Base-by-base conservation (phyloP, 2,797 vertebrate genomes). In the Ctenosaura bakeri region DNA sequence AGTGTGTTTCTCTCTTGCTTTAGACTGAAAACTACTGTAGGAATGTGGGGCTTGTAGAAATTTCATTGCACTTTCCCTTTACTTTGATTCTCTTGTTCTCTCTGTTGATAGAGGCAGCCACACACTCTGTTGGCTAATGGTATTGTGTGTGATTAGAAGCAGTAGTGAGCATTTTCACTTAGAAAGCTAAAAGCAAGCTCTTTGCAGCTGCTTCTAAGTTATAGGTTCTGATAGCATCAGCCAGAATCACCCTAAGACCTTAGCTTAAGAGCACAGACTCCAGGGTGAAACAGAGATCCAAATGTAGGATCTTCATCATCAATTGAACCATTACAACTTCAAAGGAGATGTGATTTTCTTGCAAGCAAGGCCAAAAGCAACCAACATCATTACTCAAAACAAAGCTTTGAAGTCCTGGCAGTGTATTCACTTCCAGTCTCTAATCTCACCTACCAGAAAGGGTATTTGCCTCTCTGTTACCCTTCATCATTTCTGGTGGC, bases 311-410 rank as follows among this genome's bases (percentile, higher is more conserved):
- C 6, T 77, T 14, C 26, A 46, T 46, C 4, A 38, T 81, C 50
- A 88, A 38, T 29, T 54, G 74, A 81, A 89, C 69, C 56, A 50
- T 76, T 62, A 76, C 54, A 64, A 8, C 66, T 89, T 89, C 35
- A 59, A 76, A 62, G 18, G 54, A 16, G 59, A 50, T 83, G 26
- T 77, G 62, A 42, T 59, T 14, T 73, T 73, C 42, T 73, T 24
- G 1, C 6, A 22, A 18, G n/a, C 35, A 54, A 10, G 29, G 24
- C 16, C n/a, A 56, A 89, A 92, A 85, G 90, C 78, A 80, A 76
- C 81, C 79, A 87, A 94, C 93, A 78, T 10, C 56, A 66, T 94
- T 95, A 91, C 82, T 89, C 88, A 90, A 77, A 89, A 50, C 0
- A 32, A 59, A 6, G 77, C 88, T 82, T 78, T 62, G 86, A 83